Conservation (phyloP, 2,113 vertebrate genomes). For the rat (Rattus norvegicus) region GRCr8 NC_086021.1:180149001-180149500, state of each 20-base stretch:
- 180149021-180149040: not conserved
- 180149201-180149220: no score
- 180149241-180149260: not conserved
- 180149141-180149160: not conserved
- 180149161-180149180: not conserved
- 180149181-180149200: not conserved
- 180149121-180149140: not conserved
- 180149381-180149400: not conserved
- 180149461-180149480: not conserved
- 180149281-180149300: not conserved
- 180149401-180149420: not conserved
- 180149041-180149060: not conserved
- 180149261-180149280: not conserved
- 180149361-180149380: not conserved
- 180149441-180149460: not conserved
- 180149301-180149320: not conserved
- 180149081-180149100: not conserved
- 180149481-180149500: not conserved
- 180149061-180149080: not conserved
- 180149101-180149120: not conserved
- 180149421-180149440: not conserved
- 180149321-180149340: not conserved
- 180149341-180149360: not conserved
- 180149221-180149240: no score
- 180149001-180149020: not conserved